These are phyloP conservation scores for Deilephila elpenor DNA, from an alignment of 2,888 invertebrate species.

Conservation along the genomic window DNA sequence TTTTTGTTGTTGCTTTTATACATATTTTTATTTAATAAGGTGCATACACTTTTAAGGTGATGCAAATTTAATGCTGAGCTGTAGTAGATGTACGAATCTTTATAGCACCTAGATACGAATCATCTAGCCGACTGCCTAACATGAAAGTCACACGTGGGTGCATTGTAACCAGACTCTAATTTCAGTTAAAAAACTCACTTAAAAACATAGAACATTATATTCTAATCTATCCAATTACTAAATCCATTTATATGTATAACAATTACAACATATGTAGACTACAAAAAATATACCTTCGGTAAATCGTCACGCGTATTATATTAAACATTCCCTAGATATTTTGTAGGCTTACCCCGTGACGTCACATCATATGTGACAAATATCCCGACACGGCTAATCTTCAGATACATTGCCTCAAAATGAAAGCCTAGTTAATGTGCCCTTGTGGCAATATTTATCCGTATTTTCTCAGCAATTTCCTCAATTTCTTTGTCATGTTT, in stretches of 20 bases:
- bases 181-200: too few relatives aligned
- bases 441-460: neutral
- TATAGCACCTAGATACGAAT: too few relatives aligned
- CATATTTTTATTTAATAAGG: too few relatives aligned
- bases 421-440: neutral
- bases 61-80: too few relatives aligned
- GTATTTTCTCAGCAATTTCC: neutral
- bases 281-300: neutral
- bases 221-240: too few relatives aligned
- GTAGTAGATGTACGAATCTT: too few relatives aligned
- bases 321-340: neutral
- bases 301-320: neutral
- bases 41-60: too few relatives aligned
- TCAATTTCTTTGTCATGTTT: neutral
- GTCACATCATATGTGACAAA: conserved; percentile 10
- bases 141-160: too few relatives aligned
- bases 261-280: neutral
- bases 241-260: too few relatives aligned
- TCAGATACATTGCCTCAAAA: neutral
- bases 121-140: too few relatives aligned
- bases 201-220: too few relatives aligned
- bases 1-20: neutral
- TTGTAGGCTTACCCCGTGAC: neutral
- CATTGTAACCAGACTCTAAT: too few relatives aligned
- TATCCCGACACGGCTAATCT: conserved; percentile 6